A percentile compares a stretch with the other conserved stretches of the same genome.
phyloP scores from a whole-genome alignment of 2,113 vertebrate species.

The Pitta sordida region DNA sequence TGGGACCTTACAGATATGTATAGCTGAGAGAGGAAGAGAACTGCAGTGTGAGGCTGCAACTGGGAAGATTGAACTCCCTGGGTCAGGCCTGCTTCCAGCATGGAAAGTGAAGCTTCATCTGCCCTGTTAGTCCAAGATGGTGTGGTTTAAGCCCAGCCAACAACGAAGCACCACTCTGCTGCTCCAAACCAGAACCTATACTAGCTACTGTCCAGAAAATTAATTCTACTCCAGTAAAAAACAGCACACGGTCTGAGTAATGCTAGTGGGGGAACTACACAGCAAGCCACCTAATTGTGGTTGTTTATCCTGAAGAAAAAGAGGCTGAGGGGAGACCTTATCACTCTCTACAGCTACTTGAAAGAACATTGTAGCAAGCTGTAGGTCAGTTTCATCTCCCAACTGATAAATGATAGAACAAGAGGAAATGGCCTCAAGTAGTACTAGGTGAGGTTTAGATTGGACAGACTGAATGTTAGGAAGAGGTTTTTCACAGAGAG shows the following conservation, averaged over 20 bases:
- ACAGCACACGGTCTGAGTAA: neutral
- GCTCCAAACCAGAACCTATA: neutral
- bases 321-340: neutral
- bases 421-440: neutral
- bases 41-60: neutral
- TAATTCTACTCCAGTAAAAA: neutral
- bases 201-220: neutral
- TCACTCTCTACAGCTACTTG: neutral
- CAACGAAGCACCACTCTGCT: neutral
- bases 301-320: neutral
- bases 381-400: neutral
- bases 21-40: neutral
- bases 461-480: no score
- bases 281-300: neutral
- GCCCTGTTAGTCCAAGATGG: neutral
- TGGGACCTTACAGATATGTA: neutral
- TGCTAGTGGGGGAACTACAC: neutral
- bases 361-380: neutral
- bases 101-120: neutral
- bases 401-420: neutral
- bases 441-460: accelerated
- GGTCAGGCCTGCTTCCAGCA: neutral
- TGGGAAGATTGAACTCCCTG: neutral
- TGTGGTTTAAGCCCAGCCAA: neutral
- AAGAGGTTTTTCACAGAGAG: no score